Evolutionary conservation across 2,113 vertebrate species (phyloP), one percentile per base, ranked within the genome.

Genomic region (Labeo catla): DNA sequence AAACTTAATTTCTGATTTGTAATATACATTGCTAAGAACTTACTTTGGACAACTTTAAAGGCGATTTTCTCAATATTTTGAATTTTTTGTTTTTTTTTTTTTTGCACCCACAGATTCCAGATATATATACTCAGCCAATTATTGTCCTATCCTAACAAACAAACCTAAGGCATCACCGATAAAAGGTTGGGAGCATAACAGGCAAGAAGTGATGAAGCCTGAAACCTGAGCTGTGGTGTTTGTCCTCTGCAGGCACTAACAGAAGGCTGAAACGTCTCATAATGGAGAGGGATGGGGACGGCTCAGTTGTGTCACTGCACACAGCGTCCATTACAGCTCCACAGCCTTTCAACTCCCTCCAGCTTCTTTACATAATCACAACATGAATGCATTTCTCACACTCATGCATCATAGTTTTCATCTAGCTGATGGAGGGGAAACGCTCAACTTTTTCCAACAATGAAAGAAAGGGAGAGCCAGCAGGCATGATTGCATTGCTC

Each of bases 281-380:
- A 78, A 78, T 39, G 52, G 52, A 79, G 34, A 79, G 50, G 76
- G 52, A 79, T 59, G 34, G 34, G 16, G 16, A 59, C 6, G 52
- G 52, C 76, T 43, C 52, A 49, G 11, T 76, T 11, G 45, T 28
- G 45, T 15, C n/a, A 76, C 7, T 76, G 72, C n/a, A n/a, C 72
- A 49, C 0, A 50, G 21, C 21, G n/a, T 49, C 72, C 45, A 49
- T 49, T 76, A 76, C 11, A 49, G 45, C 39, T n/a, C 39, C 68
- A 45, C 16, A 43, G 68, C 1, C 19, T 13, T 28, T 43, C 6
- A 49, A 28, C 45, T 15, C 72, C n/a, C 72, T n/a, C 50, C 28
- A 54, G 76, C 49, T 54, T 77, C 76, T 77, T 77, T 77, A 77
- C 50, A 36, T 54, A 54, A 54, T 77, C 76, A 77, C 76, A 54